Evolutionary conservation across 2,797 vertebrate genomes (phyloP).

Genomic region (Premnoplex brunnescens): DNA sequence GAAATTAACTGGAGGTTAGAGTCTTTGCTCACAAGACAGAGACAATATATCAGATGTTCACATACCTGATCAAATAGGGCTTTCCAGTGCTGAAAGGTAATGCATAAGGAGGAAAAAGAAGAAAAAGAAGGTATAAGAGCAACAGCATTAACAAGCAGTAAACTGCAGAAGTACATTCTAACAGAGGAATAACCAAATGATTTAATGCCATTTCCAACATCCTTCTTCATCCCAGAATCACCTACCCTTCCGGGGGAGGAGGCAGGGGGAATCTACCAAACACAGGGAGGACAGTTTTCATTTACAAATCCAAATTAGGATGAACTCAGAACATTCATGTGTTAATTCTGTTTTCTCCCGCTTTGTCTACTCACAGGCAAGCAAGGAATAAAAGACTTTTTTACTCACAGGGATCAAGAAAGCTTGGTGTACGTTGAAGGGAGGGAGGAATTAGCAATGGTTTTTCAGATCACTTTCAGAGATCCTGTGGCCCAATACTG

Average conservation of each 20-base stretch:
- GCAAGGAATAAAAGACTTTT: slow-evolving; percentile 11
- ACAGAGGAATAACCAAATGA: slow-evolving; percentile 32
- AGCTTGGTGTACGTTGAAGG: not conserved
- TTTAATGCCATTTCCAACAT: slow-evolving; percentile 49
- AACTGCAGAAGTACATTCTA: slow-evolving; percentile 20
- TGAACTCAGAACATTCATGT: slow-evolving; percentile 27
- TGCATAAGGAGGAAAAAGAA: slow-evolving; percentile 69
- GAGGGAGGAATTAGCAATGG: not conserved
- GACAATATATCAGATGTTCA: slow-evolving; percentile 64
- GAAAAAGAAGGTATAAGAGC: slow-evolving; percentile 68
- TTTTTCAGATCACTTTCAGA: slow-evolving; percentile 2
- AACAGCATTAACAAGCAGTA: slow-evolving; percentile 13
- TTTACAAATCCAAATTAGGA: slow-evolving; percentile 49
- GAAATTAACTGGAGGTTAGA: not conserved
- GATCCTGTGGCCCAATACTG: not conserved
- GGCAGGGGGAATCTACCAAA: slow-evolving; percentile 57
- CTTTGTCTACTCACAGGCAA: slow-evolving; percentile 20
- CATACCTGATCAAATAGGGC: slow-evolving; percentile 96
- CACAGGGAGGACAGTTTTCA: slow-evolving; percentile 38
- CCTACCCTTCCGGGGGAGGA: slow-evolving; percentile 57
- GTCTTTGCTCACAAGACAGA: slow-evolving; percentile 34
- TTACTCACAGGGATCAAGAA: not conserved
- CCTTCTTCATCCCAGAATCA: slow-evolving; percentile 57
- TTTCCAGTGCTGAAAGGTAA: slow-evolving; percentile 91
- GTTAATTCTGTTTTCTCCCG: slow-evolving; percentile 25